phyloP scores from a whole-genome alignment of 2,113 vertebrate species.

The Hydropotes inermis region DNA sequence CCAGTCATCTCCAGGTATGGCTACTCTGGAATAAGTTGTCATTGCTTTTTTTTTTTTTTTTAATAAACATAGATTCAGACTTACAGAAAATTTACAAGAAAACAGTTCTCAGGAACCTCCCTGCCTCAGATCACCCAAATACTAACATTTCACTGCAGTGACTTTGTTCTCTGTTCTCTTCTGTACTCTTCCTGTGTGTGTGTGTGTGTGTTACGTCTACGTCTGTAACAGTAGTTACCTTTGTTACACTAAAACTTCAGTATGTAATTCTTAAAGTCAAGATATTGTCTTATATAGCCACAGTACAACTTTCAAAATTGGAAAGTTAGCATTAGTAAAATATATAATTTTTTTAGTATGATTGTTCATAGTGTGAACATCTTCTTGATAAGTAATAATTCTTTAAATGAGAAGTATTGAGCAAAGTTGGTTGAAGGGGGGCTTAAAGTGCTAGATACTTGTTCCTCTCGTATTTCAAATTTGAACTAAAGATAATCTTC shows the following conservation, averaged over 20 bases:
- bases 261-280: slow-evolving; percentile 24
- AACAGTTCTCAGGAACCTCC: not conserved
- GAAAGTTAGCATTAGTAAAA: not conserved
- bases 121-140: not conserved
- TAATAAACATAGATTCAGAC: not conserved
- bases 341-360: not conserved
- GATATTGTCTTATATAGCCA: not conserved
- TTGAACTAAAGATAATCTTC: not conserved
- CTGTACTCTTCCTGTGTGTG: not conserved
- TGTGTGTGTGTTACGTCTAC: not conserved
- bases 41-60: not conserved
- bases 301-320: not conserved
- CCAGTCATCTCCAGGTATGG: not conserved
- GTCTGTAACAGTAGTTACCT: not conserved
- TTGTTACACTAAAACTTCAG: not conserved
- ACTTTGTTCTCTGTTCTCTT: not conserved
- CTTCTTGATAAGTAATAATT: not conserved
- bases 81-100: not conserved
- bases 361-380: not conserved
- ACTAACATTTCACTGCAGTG: not conserved
- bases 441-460: slow-evolving; percentile 11
- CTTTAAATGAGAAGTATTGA: not conserved
- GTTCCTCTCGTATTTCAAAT: not conserved
- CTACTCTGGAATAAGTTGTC: not conserved
- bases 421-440: not conserved